Evolutionary conservation across 2,797 vertebrate species (phyloP), one percentile per base, ranked within the genome.

Genomic region (Coreius guichenoti): DNA sequence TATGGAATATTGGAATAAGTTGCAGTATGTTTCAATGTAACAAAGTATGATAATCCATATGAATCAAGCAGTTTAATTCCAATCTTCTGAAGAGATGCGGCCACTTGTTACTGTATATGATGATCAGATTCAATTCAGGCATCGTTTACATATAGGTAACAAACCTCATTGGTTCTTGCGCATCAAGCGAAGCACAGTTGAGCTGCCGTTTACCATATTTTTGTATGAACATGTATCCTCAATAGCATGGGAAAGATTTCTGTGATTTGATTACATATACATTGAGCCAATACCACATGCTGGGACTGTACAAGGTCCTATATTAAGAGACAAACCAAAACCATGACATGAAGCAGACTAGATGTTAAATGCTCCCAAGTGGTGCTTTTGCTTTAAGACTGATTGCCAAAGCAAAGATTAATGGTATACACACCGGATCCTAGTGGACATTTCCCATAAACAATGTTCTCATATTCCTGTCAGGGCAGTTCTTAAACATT

Each of bases 331-430:
- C 19, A 33, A 76, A 76, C 19, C 19, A 54, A 54, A 39, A n/a
- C 51, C 51, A 58, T 39, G 13, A 39, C 31, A 39, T n/a, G 9
- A 56, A 77, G 23, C 31, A 16, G 33, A 58, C 33, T 77, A 36
- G 1, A 77, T 26, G 33, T 58, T 14, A 77, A 77, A 58, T 19
- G 11, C 11, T 54, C 73, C 29, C 29, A 75, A 54, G 29, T 23
- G 73, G 73, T 14, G 36, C 14, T 58, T 75, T 39, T 58, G 21
- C 31, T 77, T 77, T 19, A 78, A 78, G 75, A 43, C 75, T 43
- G 17, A 51, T 33, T 33, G 23, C 13, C 54, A 43, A 78, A 19
- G 54, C 33, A 78, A 61, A 61, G 23, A 61, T 26, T n/a, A 78
- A 61, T 61, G 14, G 19, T 26, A 78, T 19, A 61, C 54, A 26